Evolutionary conservation across 2,888 invertebrate species (phyloP), one percentile per base, ranked within the genome.

Genomic region (Amiota mariae): DNA sequence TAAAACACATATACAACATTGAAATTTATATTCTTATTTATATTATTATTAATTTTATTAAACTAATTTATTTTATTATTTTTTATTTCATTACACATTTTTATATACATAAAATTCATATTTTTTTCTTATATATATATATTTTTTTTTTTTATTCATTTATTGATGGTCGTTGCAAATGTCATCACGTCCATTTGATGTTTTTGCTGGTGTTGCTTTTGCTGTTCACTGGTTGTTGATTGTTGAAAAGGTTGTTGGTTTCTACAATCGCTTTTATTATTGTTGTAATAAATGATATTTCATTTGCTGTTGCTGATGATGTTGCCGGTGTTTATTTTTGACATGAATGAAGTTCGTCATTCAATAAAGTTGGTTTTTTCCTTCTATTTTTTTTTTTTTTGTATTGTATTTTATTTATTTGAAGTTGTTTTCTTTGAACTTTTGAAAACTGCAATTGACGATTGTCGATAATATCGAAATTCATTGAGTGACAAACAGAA

Each of bases 81-180:
- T 4, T 36, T 2, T 4, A 36, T 6, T 36, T 36, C 8, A 4
- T 36, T 36, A 6, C 36, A 36, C 3, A 6, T 36, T 36, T 36
- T 36, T 36, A 36, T 2, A 24, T 24, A 24, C 24, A 24, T 24
- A 36, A 36, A 36, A 6, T 36, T 36, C 6, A 24, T 24, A 24
- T 36, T 63, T 66, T 9, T 24, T 68, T 49, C 36, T 63, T 36
- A 13, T 10, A 10, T 11, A 9, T 56, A 2, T 56, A 6, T 56
- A 6, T 56, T 57, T 57, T 57, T 8, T 0, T 59, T 15, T 20
- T 59, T 15, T 15, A 36, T 20, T 51, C 15, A 15, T 51, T 51
- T 68, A 68, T 68, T 68, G 67, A 54, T 13, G 67, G 67, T 36
- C 67, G 67, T 68, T 68, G 54, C 67, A 68, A 68, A 68, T 68